Evolutionary conservation across 2,797 vertebrate species (phyloP).

Genomic region (Fringilla coelebs): DNA sequence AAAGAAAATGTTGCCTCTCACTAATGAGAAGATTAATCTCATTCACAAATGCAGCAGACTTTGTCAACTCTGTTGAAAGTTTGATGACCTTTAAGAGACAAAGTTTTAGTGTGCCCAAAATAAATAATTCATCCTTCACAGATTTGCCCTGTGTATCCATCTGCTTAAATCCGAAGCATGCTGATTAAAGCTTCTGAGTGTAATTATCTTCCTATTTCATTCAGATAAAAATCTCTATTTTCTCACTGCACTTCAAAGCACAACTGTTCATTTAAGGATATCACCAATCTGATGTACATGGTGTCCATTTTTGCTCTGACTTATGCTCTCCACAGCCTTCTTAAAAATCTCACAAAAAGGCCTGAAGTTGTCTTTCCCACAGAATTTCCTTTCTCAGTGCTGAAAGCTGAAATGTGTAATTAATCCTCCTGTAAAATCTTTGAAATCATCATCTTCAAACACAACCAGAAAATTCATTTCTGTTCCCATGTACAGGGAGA

Average conservation of each 20-base stretch:
- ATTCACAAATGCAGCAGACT: slow-evolving; percentile 53
- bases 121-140: slow-evolving; percentile 61
- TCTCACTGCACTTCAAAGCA: slow-evolving; percentile 35
- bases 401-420: not conserved
- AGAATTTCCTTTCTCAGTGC: not conserved
- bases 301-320: not conserved
- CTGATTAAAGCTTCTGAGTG: slow-evolving; percentile 29
- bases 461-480: not conserved
- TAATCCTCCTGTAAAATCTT: not conserved
- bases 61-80: slow-evolving; percentile 63
- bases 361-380: not conserved
- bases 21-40: slow-evolving; percentile 75
- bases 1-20: slow-evolving; percentile 69
- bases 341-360: not conserved
- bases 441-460: not conserved
- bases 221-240: slow-evolving; percentile 32
- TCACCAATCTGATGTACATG: not conserved
- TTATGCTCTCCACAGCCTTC: not conserved
- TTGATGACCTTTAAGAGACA: slow-evolving; percentile 66
- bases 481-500: not conserved
- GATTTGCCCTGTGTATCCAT: slow-evolving; percentile 50
- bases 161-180: slow-evolving; percentile 43
- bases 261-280: not conserved
- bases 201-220: slow-evolving; percentile 39
- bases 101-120: slow-evolving; percentile 57